Evolutionary conservation across 2,113 vertebrate genomes (phyloP), one percentile per base, ranked within the genome.

Genomic region (Podilymbus podiceps): DNA sequence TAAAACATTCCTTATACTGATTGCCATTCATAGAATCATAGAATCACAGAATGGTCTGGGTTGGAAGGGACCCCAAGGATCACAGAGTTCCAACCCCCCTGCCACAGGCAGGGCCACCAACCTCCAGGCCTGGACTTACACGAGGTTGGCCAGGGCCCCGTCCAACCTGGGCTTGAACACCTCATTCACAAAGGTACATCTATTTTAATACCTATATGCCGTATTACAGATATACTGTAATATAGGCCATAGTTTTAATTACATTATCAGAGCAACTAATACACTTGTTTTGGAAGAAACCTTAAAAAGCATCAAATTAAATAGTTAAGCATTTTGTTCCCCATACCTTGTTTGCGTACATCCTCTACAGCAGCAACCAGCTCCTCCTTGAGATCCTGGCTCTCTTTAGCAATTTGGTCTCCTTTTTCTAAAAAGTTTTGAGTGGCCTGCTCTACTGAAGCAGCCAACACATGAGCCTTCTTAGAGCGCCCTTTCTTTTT

Each of bases 401-500:
- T 99, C 96, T 99, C 99, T 96, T 99, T 99, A 21, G 99, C 99
- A 4, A 99, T 99, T 95, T 99, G 99, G 67, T 99, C 99, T 2
- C 99, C 99, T 97, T 99, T 99, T 80, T 99, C 99, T 94, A 99
- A 95, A 79, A 99, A 99, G 97, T 99, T 99, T 49, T 99, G 99
- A 6, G 99, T 99, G 35, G 99, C 99, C 93, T 99, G 99, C 81
- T 99, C 99, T 8, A 99, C 99, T 1, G 99, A 99, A 33, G 99
- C 98, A n/a, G 99, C 99, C 94, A 99, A 95, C 12, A 99, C 99
- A 1, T 99, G 99, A 72, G 99, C 99, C 96, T 99, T 99, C 99
- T 99, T 99, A 13, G 99, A 99, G 64, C 99, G 98, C 1, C 99
- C 99, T 97, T 99, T 99, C 98, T 99, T 99, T 97, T 99, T 99